Evolutionary conservation across 2,797 vertebrate species (phyloP).

Genomic region (Sebastolobus altivelis): DNA sequence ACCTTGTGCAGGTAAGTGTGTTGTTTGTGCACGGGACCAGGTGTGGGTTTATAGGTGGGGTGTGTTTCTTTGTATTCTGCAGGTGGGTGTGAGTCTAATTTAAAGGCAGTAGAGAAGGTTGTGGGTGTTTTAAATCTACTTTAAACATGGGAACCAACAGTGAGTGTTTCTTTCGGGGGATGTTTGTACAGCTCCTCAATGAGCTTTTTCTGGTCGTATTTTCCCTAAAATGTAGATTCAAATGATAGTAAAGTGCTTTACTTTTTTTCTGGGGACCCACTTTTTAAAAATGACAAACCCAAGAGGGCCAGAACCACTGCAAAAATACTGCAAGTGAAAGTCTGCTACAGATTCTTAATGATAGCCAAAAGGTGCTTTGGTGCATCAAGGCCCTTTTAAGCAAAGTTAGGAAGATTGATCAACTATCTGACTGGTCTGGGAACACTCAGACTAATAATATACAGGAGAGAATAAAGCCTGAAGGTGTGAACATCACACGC

Average conservation of each 20-base stretch:
- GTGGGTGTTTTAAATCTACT: constrained; percentile 25
- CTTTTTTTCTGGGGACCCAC: not conserved
- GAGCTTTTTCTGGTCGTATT: not conserved
- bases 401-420: not conserved
- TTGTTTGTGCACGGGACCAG: constrained; percentile 3
- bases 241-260: not conserved
- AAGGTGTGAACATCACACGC: constrained; percentile 15
- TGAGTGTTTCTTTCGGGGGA: constrained; percentile 11
- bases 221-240: not conserved
- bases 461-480: constrained; percentile 16
- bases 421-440: not conserved
- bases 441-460: not conserved
- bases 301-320: no score
- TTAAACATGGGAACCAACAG: constrained; percentile 46
- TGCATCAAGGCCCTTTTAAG: not conserved
- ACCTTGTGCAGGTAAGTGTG: constrained; percentile 25
- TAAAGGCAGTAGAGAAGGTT: constrained; percentile 28
- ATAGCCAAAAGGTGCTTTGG: not conserved
- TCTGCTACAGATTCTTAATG: not conserved
- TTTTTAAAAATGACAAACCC: no score
- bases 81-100: constrained; percentile 45
- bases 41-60: constrained; percentile 29
- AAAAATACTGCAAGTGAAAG: not conserved
- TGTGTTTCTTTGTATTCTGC: constrained; percentile 18
- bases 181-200: not conserved